Conservation (phyloP, 2,113 vertebrate species). For the Amphiprion ocellaris region DNA sequence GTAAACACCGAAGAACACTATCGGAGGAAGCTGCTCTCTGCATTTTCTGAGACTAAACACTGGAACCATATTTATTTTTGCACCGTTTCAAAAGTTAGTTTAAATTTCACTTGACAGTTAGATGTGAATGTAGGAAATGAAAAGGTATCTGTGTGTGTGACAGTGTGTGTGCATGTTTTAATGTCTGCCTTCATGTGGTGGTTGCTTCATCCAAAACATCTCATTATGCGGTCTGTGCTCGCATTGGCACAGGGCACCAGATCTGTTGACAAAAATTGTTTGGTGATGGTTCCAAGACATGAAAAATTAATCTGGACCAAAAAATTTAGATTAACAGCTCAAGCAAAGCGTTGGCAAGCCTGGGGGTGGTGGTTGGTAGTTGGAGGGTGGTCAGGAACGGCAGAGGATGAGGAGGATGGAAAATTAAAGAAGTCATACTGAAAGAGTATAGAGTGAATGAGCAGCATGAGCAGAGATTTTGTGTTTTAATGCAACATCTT, state of each 20-base stretch:
- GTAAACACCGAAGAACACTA: not conserved
- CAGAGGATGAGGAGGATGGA: constrained; percentile 14
- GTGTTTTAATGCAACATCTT: constrained; percentile 3
- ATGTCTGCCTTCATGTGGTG: constrained; percentile 48
- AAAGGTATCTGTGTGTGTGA: constrained; percentile 10
- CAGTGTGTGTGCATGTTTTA: not conserved
- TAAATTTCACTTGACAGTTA: constrained; percentile 9
- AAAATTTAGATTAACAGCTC: constrained; percentile 63
- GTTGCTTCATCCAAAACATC: constrained; percentile 66
- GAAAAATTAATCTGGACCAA: constrained; percentile 66
- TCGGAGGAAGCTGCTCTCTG: not conserved
- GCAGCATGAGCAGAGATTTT: constrained; percentile 12
- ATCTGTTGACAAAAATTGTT: constrained; percentile 70
- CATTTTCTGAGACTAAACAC: not conserved
- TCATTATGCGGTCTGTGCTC: constrained; percentile 66
- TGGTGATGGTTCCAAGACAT: constrained; percentile 68
- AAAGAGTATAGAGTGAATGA: constrained; percentile 30
- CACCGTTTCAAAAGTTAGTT: constrained; percentile 29
- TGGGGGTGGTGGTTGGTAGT: constrained; percentile 37
- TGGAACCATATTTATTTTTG: not conserved
- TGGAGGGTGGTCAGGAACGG: constrained; percentile 39
- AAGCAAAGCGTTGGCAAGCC: constrained; percentile 57
- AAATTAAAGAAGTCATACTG: constrained; percentile 27
- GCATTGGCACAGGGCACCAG: constrained; percentile 57
- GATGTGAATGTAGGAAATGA: constrained; percentile 1